Conservation (phyloP, 1,140 invertebrate species). For the Drosophila simulans region DNA sequence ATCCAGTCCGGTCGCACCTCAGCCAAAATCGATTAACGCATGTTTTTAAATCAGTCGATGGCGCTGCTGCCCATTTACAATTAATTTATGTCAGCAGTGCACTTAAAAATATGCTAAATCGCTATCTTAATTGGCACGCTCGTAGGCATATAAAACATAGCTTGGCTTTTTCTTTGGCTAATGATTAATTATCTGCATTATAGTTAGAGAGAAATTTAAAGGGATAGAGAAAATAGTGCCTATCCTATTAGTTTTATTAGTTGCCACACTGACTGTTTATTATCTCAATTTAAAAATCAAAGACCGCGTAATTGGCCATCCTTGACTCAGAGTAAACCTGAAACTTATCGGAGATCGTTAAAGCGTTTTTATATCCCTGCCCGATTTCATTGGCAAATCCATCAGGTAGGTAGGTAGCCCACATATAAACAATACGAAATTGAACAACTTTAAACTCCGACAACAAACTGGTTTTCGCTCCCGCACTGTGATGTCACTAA, state of each 20-base stretch:
- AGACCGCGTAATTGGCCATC: slow-evolving; percentile 20
- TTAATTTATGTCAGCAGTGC: slow-evolving; percentile 50
- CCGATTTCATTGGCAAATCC: slow-evolving; percentile 28
- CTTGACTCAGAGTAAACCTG: slow-evolving; percentile 41
- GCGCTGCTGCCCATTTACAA: slow-evolving; percentile 23
- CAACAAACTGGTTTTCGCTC: slow-evolving; percentile 38
- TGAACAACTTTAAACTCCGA: slow-evolving; percentile 12
- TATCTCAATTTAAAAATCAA: slow-evolving; percentile 1
- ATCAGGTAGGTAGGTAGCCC: slow-evolving; percentile 29
- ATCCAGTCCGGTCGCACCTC: slow-evolving; percentile 42
- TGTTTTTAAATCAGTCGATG: slow-evolving; percentile 64
- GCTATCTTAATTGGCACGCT: slow-evolving; percentile 16
- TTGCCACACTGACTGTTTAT: too few relatives aligned
- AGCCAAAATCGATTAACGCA: slow-evolving; percentile 41
- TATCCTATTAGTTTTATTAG: neutral
- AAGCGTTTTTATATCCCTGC: slow-evolving; percentile 24
- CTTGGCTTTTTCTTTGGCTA: neutral
- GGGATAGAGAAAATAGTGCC: neutral
- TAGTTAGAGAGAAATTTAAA: neutral
- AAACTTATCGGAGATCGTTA: slow-evolving; percentile 7
- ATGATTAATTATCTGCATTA: slow-evolving; percentile 14
- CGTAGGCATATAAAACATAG: slow-evolving; percentile 1
- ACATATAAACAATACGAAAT: slow-evolving; percentile 8
- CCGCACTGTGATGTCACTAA: slow-evolving; percentile 37
- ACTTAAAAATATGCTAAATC: slow-evolving; percentile 58